phyloP scores from a whole-genome alignment of 2,113 vertebrate species.

The Notarius lentiginosus region DNA sequence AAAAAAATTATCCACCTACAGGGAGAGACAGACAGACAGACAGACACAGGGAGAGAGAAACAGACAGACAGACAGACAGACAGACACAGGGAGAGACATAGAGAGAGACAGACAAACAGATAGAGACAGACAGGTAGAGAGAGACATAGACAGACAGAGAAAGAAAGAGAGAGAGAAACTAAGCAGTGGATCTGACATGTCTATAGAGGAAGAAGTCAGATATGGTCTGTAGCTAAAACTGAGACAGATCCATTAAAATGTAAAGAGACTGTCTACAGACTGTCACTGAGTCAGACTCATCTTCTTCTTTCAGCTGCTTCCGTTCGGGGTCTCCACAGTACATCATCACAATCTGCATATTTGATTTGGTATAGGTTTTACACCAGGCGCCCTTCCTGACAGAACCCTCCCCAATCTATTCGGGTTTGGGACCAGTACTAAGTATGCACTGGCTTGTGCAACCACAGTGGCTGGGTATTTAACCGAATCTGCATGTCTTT shows the following conservation, averaged over 20 bases:
- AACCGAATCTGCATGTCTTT: too few species aligned
- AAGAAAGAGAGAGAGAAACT: neutral
- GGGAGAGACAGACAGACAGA: slow-evolving; percentile 8
- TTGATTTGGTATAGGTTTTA: too few species aligned
- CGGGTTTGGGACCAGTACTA: too few species aligned
- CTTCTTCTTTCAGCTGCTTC: too few species aligned
- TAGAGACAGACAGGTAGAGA: neutral
- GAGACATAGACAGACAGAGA: neutral
- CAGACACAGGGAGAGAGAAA: neutral
- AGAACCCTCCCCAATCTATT: too few species aligned
- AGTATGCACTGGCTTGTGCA: too few species aligned
- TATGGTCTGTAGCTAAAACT: neutral
- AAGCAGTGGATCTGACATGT: neutral
- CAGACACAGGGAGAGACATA: neutral
- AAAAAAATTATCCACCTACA: slow-evolving; percentile 30
- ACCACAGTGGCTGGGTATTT: too few species aligned
- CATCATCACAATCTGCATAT: too few species aligned
- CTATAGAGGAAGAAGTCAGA: neutral
- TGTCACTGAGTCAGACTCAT: too few species aligned
- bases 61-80: neutral
- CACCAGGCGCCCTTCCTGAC: too few species aligned
- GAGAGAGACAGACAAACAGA: neutral
- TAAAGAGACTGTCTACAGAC: neutral
- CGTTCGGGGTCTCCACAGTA: too few species aligned
- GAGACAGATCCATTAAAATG: neutral